Percentiles rank a stretch among this genome's conserved stretches.
phyloP scores from a whole-genome alignment of 2,113 vertebrate genomes.

The Lophotis ruficrista region DNA sequence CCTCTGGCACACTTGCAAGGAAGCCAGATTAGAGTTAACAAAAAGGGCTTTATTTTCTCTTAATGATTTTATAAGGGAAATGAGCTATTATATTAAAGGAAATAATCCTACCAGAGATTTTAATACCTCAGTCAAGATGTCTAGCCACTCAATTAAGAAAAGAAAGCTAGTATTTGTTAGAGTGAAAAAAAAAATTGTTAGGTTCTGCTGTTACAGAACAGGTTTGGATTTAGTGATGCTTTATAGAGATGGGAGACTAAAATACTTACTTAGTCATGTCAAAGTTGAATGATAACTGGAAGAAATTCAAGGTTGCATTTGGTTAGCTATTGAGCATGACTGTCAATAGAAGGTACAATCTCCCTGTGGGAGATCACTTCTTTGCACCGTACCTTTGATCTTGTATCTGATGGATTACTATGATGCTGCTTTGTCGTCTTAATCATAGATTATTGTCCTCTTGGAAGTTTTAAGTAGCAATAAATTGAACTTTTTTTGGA shows the following conservation, averaged over 20 bases:
- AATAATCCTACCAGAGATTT: background rate
- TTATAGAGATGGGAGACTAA: background rate
- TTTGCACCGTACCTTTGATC: background rate
- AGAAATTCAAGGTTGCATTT: background rate
- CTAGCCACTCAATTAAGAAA: background rate
- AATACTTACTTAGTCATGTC: background rate
- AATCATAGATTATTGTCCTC: background rate
- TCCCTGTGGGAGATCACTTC: background rate
- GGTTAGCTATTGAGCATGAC: background rate
- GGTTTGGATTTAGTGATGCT: background rate
- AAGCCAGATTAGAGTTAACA: conserved; percentile 13
- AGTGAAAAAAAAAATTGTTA: background rate
- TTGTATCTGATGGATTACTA: background rate
- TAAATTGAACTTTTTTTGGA: background rate
- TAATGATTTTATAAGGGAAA: conserved; percentile 30
- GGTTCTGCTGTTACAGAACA: background rate
- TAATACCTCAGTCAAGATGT: background rate
- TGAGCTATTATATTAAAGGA: conserved; percentile 8
- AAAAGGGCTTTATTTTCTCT: conserved; percentile 48
- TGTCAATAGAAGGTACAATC: background rate
- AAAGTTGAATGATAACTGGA: background rate
- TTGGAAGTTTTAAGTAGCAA: background rate
- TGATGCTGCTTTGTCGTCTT: background rate
- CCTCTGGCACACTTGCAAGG: background rate
- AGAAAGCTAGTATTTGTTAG: background rate